Percentiles rank a stretch among this genome's conserved stretches.
Evolutionary conservation across 1,140 invertebrate species (phyloP).

Genomic region (Belonocnema kinseyi): DNA sequence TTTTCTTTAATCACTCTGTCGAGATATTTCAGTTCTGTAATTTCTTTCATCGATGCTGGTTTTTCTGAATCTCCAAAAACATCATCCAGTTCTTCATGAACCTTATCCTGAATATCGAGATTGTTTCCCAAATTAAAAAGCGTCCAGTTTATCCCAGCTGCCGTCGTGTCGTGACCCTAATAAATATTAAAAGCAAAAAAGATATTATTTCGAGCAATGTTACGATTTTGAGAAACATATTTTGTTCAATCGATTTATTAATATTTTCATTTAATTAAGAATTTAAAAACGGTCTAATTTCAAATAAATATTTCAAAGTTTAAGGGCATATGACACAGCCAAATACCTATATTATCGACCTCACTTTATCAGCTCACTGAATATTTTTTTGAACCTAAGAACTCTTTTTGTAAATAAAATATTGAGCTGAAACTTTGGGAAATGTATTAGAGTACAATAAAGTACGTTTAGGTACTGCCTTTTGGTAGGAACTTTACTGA

Average conservation of each 20-base stretch:
- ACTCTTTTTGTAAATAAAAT: no score
- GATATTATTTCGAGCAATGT: background rate
- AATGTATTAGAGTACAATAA: no score
- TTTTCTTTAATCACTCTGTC: constrained; percentile 81
- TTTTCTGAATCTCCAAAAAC: constrained; percentile 73
- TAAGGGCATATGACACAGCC: no score
- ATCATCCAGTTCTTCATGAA: constrained; percentile 79
- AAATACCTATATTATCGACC: no score
- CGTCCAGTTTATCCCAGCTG: constrained; percentile 76
- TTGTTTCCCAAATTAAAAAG: constrained; percentile 77
- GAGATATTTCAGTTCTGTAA: constrained; percentile 78
- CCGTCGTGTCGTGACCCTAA: constrained; percentile 81
- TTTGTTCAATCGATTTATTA: background rate
- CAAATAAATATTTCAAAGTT: no score
- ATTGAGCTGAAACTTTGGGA: no score
- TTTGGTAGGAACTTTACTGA: no score
- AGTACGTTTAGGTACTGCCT: no score
- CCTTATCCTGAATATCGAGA: constrained; percentile 78
- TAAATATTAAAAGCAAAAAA: background rate
- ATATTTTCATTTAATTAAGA: no score
- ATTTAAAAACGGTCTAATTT: no score
- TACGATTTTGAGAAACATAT: background rate
- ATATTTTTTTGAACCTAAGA: no score
- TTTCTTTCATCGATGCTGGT: constrained; percentile 69
- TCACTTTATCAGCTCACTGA: no score